Evolutionary conservation across 2,888 invertebrate species (phyloP).

Genomic region (Melieria omissa): DNA sequence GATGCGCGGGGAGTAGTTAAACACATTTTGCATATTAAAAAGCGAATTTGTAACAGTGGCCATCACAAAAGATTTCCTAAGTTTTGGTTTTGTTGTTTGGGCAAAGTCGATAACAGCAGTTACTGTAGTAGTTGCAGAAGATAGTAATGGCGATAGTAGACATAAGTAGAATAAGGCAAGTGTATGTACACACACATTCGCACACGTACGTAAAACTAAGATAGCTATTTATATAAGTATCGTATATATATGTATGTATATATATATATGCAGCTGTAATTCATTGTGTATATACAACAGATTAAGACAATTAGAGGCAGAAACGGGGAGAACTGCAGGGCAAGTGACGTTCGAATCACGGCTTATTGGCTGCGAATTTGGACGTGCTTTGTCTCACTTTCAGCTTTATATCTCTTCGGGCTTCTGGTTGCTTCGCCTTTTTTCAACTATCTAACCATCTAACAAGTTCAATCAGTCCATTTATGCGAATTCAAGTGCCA

Average conservation of each 20-base stretch:
- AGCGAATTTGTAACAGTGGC: too few relatives aligned
- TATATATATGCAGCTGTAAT: background rate
- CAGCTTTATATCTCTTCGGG: background rate
- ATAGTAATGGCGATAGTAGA: too few relatives aligned
- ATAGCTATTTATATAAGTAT: background rate
- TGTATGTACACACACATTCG: constrained; percentile 5
- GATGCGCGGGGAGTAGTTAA: too few relatives aligned
- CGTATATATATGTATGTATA: background rate
- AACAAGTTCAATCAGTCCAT: background rate
- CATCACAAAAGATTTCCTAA: too few relatives aligned
- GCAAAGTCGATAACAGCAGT: too few relatives aligned
- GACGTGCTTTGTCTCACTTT: background rate
- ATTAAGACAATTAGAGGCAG: background rate
- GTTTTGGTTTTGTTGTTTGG: too few relatives aligned
- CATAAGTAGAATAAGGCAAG: background rate
- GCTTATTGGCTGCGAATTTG: background rate
- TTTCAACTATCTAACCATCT: background rate
- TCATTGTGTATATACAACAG: too few relatives aligned
- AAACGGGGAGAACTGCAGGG: too few relatives aligned
- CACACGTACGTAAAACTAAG: background rate
- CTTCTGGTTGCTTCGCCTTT: background rate
- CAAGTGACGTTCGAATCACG: background rate
- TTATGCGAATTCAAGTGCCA: background rate
- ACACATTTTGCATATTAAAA: too few relatives aligned
- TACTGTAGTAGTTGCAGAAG: too few relatives aligned